Evolutionary conservation across 1,140 invertebrate genomes (phyloP), one percentile per base, ranked within the genome.

Genomic region (Trachymyrmex septentrionalis): DNA sequence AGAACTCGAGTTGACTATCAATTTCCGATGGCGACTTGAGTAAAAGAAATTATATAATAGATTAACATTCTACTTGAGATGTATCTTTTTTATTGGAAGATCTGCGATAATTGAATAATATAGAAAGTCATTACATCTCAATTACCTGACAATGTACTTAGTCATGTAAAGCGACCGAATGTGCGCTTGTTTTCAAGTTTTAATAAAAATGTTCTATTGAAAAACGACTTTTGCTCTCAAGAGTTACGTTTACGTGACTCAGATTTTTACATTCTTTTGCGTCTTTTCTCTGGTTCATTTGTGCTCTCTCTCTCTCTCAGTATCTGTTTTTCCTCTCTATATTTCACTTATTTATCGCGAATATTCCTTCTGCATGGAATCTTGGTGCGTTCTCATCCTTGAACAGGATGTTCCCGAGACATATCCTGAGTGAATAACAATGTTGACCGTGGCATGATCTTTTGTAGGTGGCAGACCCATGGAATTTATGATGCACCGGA

Each of bases 391-490:
- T 50, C 14, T 55, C 48, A 21, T 50, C 19, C 24, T 77, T 27
- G 63, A 59, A 14, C 38, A 44, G 59, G 69, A 76, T 59, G 55
- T 75, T 38, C 30, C n/a, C 53, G 82, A 50, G 34, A 69, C 53
- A 48, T 14, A 12, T 59, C 38, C 10, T n/a, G n/a, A 14, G 34
- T 50, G 64, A n/a, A 24, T 21, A 3, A 69, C 44, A 30, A 86
- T 76, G 53, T 44, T 93, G 85, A 94, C 71, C 66, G 53, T 86
- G 64, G 21, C 87, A 86, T 87, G 86, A 88, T 94, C 77, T 94
- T 94, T 95, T 95, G 67, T 93, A 95, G 94, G 92, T 92, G 81
- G 61, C 53, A 92, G 92, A 63, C 61, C 64, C 86, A 82, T 88
- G 85, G 55, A 76, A 3, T 53, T 57, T 75, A 24, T 24, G 14